Conservation (phyloP, 2,113 vertebrate genomes). For the Pelvicachromis taeniatus region DNA sequence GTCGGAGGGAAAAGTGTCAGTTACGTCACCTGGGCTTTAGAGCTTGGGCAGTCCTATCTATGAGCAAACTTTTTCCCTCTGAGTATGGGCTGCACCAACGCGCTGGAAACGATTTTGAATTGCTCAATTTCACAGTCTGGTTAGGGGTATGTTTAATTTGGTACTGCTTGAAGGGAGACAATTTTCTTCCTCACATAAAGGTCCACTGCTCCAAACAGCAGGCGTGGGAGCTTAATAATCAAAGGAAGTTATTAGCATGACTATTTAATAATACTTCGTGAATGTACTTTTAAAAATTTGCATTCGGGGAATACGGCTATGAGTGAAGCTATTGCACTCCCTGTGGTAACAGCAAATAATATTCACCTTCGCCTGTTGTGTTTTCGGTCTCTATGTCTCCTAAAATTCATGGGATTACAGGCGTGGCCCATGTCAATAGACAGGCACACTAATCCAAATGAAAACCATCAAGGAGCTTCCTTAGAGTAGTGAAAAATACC, state of each 20-base stretch:
- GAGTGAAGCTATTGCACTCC: not conserved
- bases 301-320: not conserved
- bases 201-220: conserved; percentile 29
- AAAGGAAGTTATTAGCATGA: not conserved
- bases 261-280: not conserved
- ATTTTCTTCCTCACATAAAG: not conserved
- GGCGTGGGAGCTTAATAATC: conserved; percentile 21
- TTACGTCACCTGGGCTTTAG: conserved; percentile 9
- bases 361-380: not conserved
- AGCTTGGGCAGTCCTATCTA: not conserved
- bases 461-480: not conserved
- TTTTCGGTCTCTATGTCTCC: not conserved
- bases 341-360: not conserved
- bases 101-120: conserved; percentile 8
- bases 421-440: not conserved
- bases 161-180: conserved; percentile 9
- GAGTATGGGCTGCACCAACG: not conserved
- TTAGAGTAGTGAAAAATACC: conserved; percentile 5
- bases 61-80: conserved; percentile 17
- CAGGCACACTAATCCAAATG: not conserved
- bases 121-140: conserved; percentile 45
- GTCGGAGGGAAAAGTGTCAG: not conserved
- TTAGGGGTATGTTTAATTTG: conserved; percentile 40
- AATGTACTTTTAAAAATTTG: not conserved
- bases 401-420: not conserved